A percentile compares a stretch with the other conserved stretches of the same genome.
Conservation (phyloP, 2,888 invertebrate genomes). For the Phalangium opilio region DNA sequence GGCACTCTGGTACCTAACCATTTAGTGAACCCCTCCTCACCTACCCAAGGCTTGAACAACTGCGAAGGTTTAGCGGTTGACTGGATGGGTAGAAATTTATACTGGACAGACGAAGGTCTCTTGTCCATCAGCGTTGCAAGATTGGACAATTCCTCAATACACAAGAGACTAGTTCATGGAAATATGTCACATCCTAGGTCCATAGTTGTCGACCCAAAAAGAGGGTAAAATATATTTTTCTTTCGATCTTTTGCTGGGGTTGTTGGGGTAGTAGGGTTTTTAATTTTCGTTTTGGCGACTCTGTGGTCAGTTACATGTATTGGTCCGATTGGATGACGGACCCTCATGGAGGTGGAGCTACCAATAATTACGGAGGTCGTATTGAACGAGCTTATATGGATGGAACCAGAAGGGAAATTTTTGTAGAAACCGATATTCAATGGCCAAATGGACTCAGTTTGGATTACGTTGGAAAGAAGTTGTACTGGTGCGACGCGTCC, state of each 20-base stretch:
- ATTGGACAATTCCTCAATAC: constrained; percentile 40
- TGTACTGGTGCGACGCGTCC: constrained; percentile 19
- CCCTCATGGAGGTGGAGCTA: constrained; percentile 28
- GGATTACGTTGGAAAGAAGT: constrained; percentile 12
- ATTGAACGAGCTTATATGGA: constrained; percentile 55
- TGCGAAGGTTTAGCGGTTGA: constrained; percentile 66
- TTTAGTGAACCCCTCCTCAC: too few species aligned
- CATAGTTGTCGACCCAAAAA: constrained; percentile 50
- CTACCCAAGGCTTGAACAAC: constrained; percentile 41
- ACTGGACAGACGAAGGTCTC: constrained; percentile 62
- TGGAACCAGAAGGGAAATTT: constrained; percentile 43
- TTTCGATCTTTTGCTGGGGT: constrained; percentile 9
- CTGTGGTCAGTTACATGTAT: constrained; percentile 41
- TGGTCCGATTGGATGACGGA: constrained; percentile 52
- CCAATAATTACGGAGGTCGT: constrained; percentile 34
- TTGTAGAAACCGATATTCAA: constrained; percentile 41
- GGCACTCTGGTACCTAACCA: background rate
- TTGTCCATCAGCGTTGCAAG: constrained; percentile 52
- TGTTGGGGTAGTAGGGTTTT: background rate
- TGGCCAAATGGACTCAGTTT: constrained; percentile 60
- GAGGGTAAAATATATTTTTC: constrained; percentile 37
- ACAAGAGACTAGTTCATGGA: constrained; percentile 42
- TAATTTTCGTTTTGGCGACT: background rate
- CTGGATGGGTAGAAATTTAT: constrained; percentile 65
- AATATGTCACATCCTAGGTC: constrained; percentile 45